Percentiles rank a stretch among this genome's conserved stretches.
Evolutionary conservation across 1,140 invertebrate species (phyloP).

Genomic region (Teleopsis dalmanni): DNA sequence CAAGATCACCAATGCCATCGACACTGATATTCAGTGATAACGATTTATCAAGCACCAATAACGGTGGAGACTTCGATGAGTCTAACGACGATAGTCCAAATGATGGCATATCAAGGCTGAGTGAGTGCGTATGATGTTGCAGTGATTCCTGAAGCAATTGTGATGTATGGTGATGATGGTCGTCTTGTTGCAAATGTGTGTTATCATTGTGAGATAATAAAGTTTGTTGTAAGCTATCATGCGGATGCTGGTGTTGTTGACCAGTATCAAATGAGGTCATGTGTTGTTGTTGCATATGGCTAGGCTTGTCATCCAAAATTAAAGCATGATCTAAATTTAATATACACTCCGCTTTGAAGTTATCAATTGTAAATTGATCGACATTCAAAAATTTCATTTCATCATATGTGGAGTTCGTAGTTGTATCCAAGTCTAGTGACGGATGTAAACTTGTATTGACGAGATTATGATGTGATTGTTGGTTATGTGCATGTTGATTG

Average conservation of each 20-base stretch:
- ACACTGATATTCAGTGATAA: conserved; percentile 13
- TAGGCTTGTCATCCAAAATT: conserved; percentile 15
- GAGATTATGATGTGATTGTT: not conserved
- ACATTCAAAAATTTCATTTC: conserved; percentile 43
- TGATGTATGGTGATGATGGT: conserved; percentile 4
- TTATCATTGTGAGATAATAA: not conserved
- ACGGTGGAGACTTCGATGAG: conserved; percentile 10
- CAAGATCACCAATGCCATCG: conserved; percentile 13
- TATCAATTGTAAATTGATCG: conserved; percentile 43
- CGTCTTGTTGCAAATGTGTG: conserved; percentile 2
- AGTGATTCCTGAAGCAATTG: not conserved
- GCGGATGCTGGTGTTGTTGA: conserved; percentile 2
- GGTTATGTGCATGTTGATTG: not conserved
- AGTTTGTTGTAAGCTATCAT: not conserved
- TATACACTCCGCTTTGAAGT: conserved; percentile 41
- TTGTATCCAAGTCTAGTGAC: conserved; percentile 25
- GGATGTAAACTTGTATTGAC: conserved; percentile 16
- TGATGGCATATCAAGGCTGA: conserved; percentile 11
- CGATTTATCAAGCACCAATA: conserved; percentile 10
- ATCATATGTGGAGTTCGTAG: conserved; percentile 34
- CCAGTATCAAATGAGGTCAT: not conserved
- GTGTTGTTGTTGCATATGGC: not conserved
- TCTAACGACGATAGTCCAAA: conserved; percentile 6
- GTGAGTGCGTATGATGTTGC: conserved; percentile 9
- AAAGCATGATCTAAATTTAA: conserved; percentile 35